Base-by-base conservation (phyloP, 64 coral and sea anemone species). In the Montipora foliosa region DNA sequence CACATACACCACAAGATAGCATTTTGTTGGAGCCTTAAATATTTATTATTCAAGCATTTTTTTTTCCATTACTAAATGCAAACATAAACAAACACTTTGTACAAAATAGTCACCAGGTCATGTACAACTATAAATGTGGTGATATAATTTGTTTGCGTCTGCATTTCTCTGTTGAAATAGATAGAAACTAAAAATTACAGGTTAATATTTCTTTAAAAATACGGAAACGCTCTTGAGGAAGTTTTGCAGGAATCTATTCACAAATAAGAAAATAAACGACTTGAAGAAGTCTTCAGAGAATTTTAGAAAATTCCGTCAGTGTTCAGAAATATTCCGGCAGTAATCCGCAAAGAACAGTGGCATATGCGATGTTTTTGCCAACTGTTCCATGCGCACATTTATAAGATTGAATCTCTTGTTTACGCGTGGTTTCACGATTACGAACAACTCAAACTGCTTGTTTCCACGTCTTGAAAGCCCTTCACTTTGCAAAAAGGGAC, bases 1-100 rank as follows among this genome's bases (percentile, higher is more conserved):
- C 37, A 37, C 37, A 37, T 4, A 57, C 53, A 8, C 13, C 64
- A 68, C 64, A 68, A 68, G 64, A 68, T 0, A 5, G 6, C 53
- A 57, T 57, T 37, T 37, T 37, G 37, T 37, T 37, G 37, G 37
- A 57, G 6, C 6, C 11, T 57, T 11, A 57, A 57, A 57, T 57
- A 57, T 8, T 57, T 6, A 11, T 11, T 57, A 57, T 82, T n/a
- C n/a, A 44, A 67, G 80, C 6, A 6, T 57, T n/a, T 22, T 12
- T n/a, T 86, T 19, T 86, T 22, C 50, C 17, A 71, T 86, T 49
- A 15, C 17, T 71, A 71, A 52, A 50, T 21, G 66, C 66, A 49
- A 72, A 86, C 79, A 82, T 59, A 79, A 84, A 12, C 17, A 86
- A 86, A 66, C 45, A 49, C 14, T n/a, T 16, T 71, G 44, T 22